Conservation (phyloP, 2,797 vertebrate genomes). For the Acomys russatus region DNA sequence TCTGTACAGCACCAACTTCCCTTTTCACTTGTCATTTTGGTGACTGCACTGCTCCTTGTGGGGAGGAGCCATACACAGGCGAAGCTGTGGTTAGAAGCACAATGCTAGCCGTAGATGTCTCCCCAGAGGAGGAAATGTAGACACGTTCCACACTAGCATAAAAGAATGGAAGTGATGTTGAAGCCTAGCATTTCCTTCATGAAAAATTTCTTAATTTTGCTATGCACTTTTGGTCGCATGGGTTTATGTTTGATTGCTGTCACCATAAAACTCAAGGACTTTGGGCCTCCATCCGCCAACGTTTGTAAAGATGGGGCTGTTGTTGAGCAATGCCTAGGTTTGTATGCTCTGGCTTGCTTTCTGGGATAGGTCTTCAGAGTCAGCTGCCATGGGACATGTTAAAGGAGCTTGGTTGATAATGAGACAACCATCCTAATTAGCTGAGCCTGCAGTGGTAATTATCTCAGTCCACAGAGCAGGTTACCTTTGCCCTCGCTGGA, state of each 20-base stretch:
- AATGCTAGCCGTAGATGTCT: not conserved
- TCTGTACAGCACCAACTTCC: not conserved
- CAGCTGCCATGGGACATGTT: not conserved
- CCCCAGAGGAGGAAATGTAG: not conserved
- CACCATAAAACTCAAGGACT: not conserved
- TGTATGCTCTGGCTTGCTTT: not conserved
- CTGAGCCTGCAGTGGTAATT: slow-evolving; percentile 47
- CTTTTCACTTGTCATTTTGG: not conserved
- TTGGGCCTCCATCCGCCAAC: not conserved
- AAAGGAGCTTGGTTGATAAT: slow-evolving; percentile 10
- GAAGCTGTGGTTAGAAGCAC: not conserved
- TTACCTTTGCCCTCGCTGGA: slow-evolving; percentile 43
- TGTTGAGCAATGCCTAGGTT: not conserved
- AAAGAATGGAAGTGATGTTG: not conserved
- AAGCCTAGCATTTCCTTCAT: not conserved
- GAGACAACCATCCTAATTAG: slow-evolving; percentile 64
- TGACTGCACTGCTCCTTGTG: not conserved
- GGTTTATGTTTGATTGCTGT: not conserved
- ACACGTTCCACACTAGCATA: not conserved
- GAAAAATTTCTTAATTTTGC: not conserved
- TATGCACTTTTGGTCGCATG: not conserved
- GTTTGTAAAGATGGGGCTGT: not conserved
- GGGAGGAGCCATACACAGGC: too few relatives aligned
- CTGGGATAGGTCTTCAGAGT: slow-evolving; percentile 3
- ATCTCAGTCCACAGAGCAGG: slow-evolving; percentile 11